These are phyloP conservation scores for Pollenia labialis DNA, from an alignment of 2,888 invertebrate species.

Conservation along the genomic window DNA sequence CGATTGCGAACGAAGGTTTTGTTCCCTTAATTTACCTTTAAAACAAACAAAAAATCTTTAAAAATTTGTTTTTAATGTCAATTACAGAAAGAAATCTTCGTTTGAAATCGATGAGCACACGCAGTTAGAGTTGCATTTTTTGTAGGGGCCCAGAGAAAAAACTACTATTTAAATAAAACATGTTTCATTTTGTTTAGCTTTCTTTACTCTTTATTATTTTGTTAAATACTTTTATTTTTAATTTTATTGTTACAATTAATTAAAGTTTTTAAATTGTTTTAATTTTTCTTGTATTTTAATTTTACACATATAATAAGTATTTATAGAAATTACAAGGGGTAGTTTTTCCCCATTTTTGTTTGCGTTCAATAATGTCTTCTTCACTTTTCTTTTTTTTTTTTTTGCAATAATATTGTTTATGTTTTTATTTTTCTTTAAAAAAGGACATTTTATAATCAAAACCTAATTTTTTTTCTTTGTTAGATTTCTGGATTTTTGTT, in stretches of 20 bases:
- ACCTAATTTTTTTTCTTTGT: slow-evolving; percentile 10
- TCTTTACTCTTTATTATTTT: slow-evolving; percentile 74
- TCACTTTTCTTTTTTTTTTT: slow-evolving; percentile 10
- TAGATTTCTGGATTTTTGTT: slow-evolving; percentile 41
- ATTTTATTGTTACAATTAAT: slow-evolving; percentile 72
- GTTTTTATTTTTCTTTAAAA: slow-evolving; percentile 34
- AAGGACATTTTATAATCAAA: slow-evolving; percentile 55
- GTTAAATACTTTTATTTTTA: slow-evolving; percentile 71
- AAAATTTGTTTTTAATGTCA: no score
- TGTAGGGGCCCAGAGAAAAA: neutral
- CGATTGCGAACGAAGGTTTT: no score
- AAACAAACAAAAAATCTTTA: no score
- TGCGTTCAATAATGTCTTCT: slow-evolving; percentile 20
- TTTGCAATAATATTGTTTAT: neutral
- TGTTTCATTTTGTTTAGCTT: slow-evolving; percentile 72
- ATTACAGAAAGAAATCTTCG: no score
- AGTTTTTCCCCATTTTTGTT: slow-evolving; percentile 10
- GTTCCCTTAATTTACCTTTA: no score
- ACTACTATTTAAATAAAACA: slow-evolving; percentile 62
- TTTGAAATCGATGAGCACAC: no score
- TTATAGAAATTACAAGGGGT: slow-evolving; percentile 66
- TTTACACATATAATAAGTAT: slow-evolving; percentile 67
- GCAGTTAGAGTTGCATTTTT: neutral
- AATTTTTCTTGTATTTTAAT: slow-evolving; percentile 58
- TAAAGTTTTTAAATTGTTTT: slow-evolving; percentile 68